Conservation (phyloP, 2,888 invertebrate species). For the Clitarchus hookeri region DNA sequence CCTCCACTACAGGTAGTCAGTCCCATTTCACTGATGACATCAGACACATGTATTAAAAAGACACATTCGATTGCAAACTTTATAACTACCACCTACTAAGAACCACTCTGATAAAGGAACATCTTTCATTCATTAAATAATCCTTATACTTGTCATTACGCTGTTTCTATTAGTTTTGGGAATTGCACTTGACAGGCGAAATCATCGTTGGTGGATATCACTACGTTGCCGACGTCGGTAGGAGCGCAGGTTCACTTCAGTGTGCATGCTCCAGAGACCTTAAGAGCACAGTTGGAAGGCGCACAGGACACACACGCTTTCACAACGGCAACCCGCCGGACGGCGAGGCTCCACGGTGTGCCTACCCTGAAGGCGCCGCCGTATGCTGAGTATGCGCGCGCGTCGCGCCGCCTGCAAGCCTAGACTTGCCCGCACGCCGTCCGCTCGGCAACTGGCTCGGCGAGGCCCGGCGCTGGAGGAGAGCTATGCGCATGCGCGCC, state of each 20-base stretch:
- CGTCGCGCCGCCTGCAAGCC: slow-evolving; percentile 5
- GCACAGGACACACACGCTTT: neutral
- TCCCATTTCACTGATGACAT: neutral
- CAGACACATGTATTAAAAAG: neutral
- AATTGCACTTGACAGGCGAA: too few species aligned
- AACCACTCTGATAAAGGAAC: too few species aligned
- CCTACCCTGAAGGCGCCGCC: slow-evolving; percentile 16
- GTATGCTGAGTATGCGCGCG: neutral
- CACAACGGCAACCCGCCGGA: neutral
- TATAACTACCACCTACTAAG: too few species aligned
- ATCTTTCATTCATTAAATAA: too few species aligned
- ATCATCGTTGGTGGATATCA: neutral
- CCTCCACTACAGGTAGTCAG: neutral
- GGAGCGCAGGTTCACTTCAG: too few species aligned
- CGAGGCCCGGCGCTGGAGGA: neutral
- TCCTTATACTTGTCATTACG: too few species aligned
- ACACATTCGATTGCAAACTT: too few species aligned
- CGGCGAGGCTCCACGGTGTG: neutral
- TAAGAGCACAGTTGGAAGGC: neutral
- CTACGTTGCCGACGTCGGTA: neutral
- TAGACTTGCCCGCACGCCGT: slow-evolving; percentile 24
- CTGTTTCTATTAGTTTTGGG: too few species aligned
- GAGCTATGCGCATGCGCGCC: neutral
- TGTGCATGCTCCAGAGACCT: too few species aligned
- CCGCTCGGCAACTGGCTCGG: slow-evolving; percentile 15